Base-by-base conservation (phyloP, 2,888 invertebrate species). In the Flexamia atlantica region DNA sequence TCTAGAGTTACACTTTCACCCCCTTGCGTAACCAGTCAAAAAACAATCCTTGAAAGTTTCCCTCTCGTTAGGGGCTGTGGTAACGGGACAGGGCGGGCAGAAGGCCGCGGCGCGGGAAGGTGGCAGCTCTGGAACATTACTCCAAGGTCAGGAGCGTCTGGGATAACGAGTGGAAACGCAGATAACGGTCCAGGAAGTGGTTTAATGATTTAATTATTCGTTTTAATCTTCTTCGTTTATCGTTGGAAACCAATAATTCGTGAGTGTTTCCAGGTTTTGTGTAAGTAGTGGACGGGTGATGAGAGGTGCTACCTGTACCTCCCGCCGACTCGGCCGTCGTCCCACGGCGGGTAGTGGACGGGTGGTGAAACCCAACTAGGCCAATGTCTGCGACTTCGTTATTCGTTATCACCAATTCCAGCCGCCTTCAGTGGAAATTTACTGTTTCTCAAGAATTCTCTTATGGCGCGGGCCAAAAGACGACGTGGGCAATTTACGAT, bases 301-400 rank as follows among this genome's bases (percentile, higher is more conserved):
- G 14, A 17, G 14, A 17, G 14, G 46, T 4, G 2, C 53, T 53
- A 23, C 23, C 20, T 9, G 9, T 4, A 30, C 9, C 64, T 25
- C 3, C 30, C 68, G 68, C 17, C 70, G n/a, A 70, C n/a, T 30
- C 9, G n/a, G 20, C n/a, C 20, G 70, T 2, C 23, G 23, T 28
- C 70, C 36, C 5, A 17, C 23, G 25, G 60, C 14, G 60, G 14
- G 3, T 4, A 5, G 14, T 70, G 70, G 60, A 53, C 14, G 25
- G 20, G 14, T 70, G 70, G 20, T 70, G 70, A 70, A 70, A 70
- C 70, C 2, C 70, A 76, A 76, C 50, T 76, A 46, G 76, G 76
- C 76, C 76, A 76, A 76, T 76, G 76, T 46, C 76, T 76, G 76
- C 76, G 28, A n/a, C 46, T 46, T 76, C 25, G 42, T 72, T 72